Percentiles rank a stretch among this genome's conserved stretches.
Evolutionary conservation across 2,888 invertebrate genomes (phyloP).

Genomic region (Thereva nobilitata): DNA sequence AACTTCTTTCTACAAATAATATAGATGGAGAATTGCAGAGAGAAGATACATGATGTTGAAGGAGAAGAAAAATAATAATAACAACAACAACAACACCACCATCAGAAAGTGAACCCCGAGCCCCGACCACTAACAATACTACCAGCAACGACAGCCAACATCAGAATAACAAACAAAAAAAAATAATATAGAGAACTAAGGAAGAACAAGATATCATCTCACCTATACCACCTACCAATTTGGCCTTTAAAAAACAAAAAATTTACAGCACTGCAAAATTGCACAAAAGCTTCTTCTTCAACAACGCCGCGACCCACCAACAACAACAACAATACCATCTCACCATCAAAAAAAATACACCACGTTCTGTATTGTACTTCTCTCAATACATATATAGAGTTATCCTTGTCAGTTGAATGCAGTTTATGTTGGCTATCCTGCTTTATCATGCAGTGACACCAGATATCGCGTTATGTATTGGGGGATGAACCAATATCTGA

Average conservation of each 20-base stretch:
- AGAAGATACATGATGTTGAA: conserved; percentile 24
- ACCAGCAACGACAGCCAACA: background rate
- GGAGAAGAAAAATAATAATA: background rate
- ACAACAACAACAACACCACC: conserved; percentile 12
- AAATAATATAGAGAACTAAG: background rate
- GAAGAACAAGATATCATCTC: no score
- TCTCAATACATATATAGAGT: no score
- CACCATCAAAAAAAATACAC: no score
- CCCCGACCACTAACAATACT: conserved; percentile 16
- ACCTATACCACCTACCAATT: background rate
- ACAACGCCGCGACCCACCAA: no score
- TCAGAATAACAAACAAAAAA: background rate
- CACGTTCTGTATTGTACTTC: no score
- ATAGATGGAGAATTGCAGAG: background rate
- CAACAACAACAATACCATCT: no score
- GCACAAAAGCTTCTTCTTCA: no score
- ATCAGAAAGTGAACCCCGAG: conserved; percentile 26
- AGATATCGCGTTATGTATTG: conserved; percentile 14
- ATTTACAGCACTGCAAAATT: background rate
- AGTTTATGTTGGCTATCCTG: no score
- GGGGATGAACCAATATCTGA: conserved; percentile 25
- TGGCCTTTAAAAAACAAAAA: background rate
- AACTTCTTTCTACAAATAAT: conserved; percentile 12
- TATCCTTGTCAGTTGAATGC: no score
- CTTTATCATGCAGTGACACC: conserved; percentile 14